Evolutionary conservation across 2,888 invertebrate genomes (phyloP), one percentile per base, ranked within the genome.

Genomic region (Mythimna albipuncta): DNA sequence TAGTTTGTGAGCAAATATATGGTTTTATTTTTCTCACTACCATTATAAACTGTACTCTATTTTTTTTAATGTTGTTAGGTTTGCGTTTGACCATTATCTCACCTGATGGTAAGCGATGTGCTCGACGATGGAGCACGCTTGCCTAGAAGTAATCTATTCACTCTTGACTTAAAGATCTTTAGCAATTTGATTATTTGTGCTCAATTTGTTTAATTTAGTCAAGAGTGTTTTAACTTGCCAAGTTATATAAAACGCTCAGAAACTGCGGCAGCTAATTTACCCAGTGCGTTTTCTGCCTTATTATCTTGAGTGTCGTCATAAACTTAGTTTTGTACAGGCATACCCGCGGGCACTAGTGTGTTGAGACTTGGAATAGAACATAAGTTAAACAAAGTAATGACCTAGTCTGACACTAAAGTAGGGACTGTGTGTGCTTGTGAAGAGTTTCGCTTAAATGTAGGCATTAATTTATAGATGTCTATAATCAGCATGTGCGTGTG

Each of bases 291-390:
- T 16, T 11, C 35, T 58, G 19, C 35, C 65, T 66, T 75, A 79
- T 79, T 79, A 79, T 67, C 75, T 70, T 74, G 65, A 62, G 47
- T 74, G 77, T 74, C 74, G 21, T 74, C 77, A 47, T 79, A 79
- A 79, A 79, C 66, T 67, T 58, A 54, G 70, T 64, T 75, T 26
- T 41, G 50, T 47, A 57, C 75, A 52, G 55, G 35, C 74, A 35
- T 41, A 79, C n/a, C 79, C 68, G 61, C 35, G 19, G 64, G 67
- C 54, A 21, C 19, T 2, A 38, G 72, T 72, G 55, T 79, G 72
- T 79, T 54, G 9, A 47, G 50, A 57, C 59, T 67, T 62, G 54
- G 52, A 69, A 74, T 57, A 64, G 63, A 69, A 72, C 65, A 69
- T 79, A 76, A 65, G 62, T 76, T 68, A 54, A 38, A 50, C 41